phyloP scores from a whole-genome alignment of 35 echinoderm and acorn worm species.

The Amphiura filiformis region DNA sequence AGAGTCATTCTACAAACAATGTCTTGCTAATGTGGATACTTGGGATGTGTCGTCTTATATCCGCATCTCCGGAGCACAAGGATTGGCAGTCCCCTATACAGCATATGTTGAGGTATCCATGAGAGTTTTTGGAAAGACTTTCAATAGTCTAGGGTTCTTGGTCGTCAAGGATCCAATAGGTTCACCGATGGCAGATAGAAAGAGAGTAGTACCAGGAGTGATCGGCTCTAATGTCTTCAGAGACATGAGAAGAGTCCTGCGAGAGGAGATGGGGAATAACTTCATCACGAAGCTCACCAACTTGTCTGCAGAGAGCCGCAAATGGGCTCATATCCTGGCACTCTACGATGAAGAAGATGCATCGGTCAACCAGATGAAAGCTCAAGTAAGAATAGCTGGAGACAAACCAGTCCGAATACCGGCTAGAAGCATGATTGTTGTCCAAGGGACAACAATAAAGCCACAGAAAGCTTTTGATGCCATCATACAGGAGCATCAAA shows the following conservation, averaged over 20 bases:
- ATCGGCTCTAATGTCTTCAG: conserved; percentile 69
- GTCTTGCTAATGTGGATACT: conserved; percentile 33
- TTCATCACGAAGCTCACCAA: not conserved
- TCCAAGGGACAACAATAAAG: not conserved
- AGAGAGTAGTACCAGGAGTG: conserved; percentile 60
- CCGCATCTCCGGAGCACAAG: conserved; percentile 40
- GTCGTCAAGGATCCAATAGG: too few species aligned
- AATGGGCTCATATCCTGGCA: conserved; percentile 24
- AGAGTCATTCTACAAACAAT: conserved; percentile 59
- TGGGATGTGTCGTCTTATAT: conserved; percentile 28
- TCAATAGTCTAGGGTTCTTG: conserved; percentile 61
- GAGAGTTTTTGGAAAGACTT: conserved; percentile 22
- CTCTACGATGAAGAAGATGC: conserved; percentile 22
- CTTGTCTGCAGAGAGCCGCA: not conserved
- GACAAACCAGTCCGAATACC: not conserved
- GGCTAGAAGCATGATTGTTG: not conserved
- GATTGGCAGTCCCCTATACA: conserved; percentile 64
- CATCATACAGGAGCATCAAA: not conserved
- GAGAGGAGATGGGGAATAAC: not conserved
- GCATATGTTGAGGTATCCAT: conserved; percentile 60
- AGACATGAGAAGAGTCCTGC: conserved; percentile 23
- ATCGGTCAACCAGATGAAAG: not conserved
- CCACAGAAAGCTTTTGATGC: not conserved
- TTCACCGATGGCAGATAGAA: conserved; percentile 30
- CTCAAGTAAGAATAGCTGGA: not conserved